Conservation (phyloP, 2,113 vertebrate genomes). For the Uria aalge region DNA sequence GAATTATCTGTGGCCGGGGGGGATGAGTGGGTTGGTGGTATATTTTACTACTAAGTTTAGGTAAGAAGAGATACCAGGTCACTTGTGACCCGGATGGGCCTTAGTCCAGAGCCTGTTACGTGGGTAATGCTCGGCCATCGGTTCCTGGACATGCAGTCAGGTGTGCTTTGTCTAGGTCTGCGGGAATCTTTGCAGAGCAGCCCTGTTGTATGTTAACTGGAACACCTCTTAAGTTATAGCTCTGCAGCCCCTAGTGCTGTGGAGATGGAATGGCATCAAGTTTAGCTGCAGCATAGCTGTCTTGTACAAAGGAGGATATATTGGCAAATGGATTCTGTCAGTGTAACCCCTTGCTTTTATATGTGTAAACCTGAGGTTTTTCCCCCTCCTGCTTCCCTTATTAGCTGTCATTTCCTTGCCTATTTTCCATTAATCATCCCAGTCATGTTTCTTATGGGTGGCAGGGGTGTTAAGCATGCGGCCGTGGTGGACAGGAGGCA, state of each 20-base stretch:
- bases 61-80: neutral
- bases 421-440: neutral
- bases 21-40: neutral
- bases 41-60: neutral
- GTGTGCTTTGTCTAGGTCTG: neutral
- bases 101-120: neutral
- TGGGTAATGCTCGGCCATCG: neutral
- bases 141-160: neutral
- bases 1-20: neutral
- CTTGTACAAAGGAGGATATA: neutral
- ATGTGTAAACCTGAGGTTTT: neutral
- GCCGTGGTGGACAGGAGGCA: rapidly evolving
- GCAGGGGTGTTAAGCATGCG: neutral
- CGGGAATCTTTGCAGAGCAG: neutral
- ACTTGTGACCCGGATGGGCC: neutral
- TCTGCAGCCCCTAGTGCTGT: neutral
- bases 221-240: neutral
- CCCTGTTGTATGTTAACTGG: neutral
- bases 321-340: neutral
- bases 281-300: neutral
- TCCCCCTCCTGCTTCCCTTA: too few relatives aligned
- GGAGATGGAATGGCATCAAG: neutral
- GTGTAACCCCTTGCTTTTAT: neutral
- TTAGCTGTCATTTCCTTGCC: neutral
- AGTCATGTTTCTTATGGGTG: neutral